Conservation (phyloP, 2,888 invertebrate species). For the Actias luna region DNA sequence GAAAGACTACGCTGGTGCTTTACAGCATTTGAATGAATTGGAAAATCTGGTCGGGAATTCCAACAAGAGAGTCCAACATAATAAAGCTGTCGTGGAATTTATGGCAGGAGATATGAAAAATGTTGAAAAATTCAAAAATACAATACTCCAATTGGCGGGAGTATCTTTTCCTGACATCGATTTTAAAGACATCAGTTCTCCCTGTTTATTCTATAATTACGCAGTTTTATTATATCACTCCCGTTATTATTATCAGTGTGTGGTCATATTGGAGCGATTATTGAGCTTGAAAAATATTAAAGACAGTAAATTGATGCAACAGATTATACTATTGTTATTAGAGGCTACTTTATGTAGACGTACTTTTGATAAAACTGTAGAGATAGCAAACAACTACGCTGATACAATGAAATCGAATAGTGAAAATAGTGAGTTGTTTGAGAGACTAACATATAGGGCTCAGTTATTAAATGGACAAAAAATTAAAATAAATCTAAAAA, state of each 20-base stretch:
- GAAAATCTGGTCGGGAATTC: constrained; percentile 80
- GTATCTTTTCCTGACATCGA: constrained; percentile 72
- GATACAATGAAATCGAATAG: constrained; percentile 58
- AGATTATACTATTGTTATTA: constrained; percentile 61
- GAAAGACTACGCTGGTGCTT: constrained; percentile 83
- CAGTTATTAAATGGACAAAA: constrained; percentile 62
- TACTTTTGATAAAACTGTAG: constrained; percentile 68
- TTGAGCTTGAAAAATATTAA: constrained; percentile 60
- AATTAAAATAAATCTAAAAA: constrained; percentile 53
- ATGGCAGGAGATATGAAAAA: constrained; percentile 88
- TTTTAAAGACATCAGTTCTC: constrained; percentile 57
- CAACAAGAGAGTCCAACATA: constrained; percentile 90
- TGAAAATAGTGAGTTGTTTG: constrained; percentile 60
- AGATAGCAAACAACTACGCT: constrained; percentile 61
- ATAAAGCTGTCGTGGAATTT: constrained; percentile 92
- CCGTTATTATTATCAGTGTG: constrained; percentile 87
- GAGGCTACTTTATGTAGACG: constrained; percentile 72
- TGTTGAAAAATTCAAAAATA: constrained; percentile 86
- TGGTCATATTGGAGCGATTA: constrained; percentile 64
- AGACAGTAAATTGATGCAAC: constrained; percentile 62
- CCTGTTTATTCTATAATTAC: constrained; percentile 87
- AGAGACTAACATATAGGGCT: constrained; percentile 66
- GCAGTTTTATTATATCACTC: constrained; percentile 90
- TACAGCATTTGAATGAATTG: constrained; percentile 84
- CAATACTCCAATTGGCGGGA: constrained; percentile 83